phyloP scores from a whole-genome alignment of 2,113 vertebrate genomes.

The Catharus fuscescens region DNA sequence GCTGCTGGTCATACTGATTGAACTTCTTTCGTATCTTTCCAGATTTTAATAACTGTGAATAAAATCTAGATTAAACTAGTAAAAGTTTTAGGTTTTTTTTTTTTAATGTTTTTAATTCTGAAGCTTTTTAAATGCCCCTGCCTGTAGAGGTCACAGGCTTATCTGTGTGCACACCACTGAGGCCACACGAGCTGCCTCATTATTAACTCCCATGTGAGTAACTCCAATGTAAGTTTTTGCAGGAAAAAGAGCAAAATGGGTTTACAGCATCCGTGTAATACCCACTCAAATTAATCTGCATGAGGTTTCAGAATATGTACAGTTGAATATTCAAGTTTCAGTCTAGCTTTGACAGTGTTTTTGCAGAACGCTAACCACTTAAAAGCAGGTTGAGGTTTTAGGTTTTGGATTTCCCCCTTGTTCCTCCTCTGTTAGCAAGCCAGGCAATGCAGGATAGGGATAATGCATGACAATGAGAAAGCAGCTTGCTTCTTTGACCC shows the following conservation, averaged over 20 bases:
- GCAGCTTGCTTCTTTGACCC: background rate
- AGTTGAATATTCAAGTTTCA: background rate
- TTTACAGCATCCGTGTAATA: background rate
- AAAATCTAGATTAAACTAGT: background rate
- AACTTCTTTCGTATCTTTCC: background rate
- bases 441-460: background rate
- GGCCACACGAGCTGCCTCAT: background rate
- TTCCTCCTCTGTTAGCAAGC: background rate
- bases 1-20: background rate
- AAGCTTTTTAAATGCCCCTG: background rate
- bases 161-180: background rate
- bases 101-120: background rate
- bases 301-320: background rate
- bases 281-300: background rate
- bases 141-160: background rate
- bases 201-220: background rate
- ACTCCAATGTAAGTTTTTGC: background rate
- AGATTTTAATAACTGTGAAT: background rate
- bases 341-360: background rate
- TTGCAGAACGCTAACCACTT: background rate
- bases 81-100: background rate
- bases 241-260: background rate
- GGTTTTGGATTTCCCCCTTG: background rate
- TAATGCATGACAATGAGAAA: background rate
- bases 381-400: conserved; percentile 24